Percentiles rank a stretch among this genome's conserved stretches.
Conservation (phyloP, 2,888 invertebrate species). For the Oscheius sp. region DNA sequence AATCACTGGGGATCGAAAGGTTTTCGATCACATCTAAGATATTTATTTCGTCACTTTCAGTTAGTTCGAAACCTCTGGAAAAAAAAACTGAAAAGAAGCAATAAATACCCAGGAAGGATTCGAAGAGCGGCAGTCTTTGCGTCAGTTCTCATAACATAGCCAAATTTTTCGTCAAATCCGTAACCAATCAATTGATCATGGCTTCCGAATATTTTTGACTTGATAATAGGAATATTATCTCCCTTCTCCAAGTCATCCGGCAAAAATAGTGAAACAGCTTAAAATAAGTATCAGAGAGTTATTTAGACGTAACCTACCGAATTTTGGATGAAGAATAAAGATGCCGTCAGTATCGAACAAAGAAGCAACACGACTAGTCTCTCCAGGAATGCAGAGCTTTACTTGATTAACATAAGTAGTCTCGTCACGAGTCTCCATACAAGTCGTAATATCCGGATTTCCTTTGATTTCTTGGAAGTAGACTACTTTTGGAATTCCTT, state of each 20-base stretch:
- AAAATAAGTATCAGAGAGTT: neutral
- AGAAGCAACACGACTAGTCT: neutral
- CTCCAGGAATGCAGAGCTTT: conserved; percentile 2
- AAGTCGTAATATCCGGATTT: no score
- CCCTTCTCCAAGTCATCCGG: conserved; percentile 1
- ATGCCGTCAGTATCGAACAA: conserved; percentile 16
- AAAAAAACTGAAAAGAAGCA: neutral
- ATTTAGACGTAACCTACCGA: neutral
- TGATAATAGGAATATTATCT: conserved; percentile 1
- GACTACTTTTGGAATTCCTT: neutral
- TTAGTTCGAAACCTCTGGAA: conserved; percentile 17
- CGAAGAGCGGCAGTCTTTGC: conserved; percentile 5
- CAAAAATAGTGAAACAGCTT: conserved; percentile 18
- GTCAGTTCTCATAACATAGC: conserved; percentile 16
- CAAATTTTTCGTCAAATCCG: neutral
- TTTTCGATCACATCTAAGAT: conserved; percentile 13
- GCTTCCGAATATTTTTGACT: neutral
- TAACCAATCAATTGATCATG: conserved; percentile 11
- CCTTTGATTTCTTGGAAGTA: conserved; percentile 10
- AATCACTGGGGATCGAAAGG: neutral
- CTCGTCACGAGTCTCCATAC: no score
- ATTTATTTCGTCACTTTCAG: conserved; percentile 1
- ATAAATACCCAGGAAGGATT: conserved; percentile 9
- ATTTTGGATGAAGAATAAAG: conserved; percentile 17
- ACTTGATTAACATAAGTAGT: conserved; percentile 8